These are phyloP conservation scores for Oenanthe melanoleuca DNA, from an alignment of 2,113 vertebrate species.

Conservation along the genomic window DNA sequence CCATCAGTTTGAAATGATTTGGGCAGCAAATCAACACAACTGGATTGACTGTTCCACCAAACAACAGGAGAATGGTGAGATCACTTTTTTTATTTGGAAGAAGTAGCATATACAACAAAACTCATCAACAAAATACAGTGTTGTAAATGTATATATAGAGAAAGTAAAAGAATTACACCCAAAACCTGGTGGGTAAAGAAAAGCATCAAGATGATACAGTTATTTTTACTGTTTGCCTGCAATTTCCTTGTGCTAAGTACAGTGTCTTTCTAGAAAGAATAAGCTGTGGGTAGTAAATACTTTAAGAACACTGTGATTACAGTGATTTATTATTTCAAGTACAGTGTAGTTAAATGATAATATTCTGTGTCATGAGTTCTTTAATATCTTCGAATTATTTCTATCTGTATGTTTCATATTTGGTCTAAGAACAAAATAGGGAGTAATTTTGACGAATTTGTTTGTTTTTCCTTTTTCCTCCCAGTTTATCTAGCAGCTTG, in stretches of 20 bases:
- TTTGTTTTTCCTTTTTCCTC: constrained; percentile 34
- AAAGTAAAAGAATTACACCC: neutral
- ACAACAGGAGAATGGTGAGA: constrained; percentile 97
- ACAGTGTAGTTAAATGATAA: neutral
- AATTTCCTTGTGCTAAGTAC: neutral
- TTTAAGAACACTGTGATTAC: neutral
- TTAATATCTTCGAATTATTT: neutral
- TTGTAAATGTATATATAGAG: rapidly evolving
- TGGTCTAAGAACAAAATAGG: neutral
- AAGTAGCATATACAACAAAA: neutral
- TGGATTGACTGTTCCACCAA: constrained; percentile 99
- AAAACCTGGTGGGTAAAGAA: neutral
- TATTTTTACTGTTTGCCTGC: neutral
- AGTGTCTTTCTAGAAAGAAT: neutral
- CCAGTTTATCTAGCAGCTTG: constrained; percentile 97
- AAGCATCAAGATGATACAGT: neutral
- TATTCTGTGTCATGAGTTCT: neutral
- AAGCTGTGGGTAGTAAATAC: neutral
- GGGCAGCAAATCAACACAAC: constrained; percentile 98
- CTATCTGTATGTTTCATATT: neutral
- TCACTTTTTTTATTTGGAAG: neutral
- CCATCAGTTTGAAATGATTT: constrained; percentile 99
- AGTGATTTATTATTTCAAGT: neutral
- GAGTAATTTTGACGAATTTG: neutral
- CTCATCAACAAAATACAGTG: neutral